phyloP scores from a whole-genome alignment of 1,140 invertebrate species.

The Solenopsis fugax region DNA sequence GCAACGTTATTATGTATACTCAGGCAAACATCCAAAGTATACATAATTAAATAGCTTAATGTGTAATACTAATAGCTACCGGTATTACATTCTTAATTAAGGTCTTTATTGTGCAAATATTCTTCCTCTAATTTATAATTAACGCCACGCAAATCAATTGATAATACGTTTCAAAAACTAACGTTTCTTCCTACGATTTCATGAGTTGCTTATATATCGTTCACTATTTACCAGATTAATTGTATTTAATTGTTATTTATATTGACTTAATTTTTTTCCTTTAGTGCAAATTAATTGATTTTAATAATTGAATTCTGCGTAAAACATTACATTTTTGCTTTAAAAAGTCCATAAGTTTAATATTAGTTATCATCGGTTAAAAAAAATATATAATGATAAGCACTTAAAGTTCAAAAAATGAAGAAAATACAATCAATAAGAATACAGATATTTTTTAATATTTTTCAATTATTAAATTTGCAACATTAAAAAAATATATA shows the following conservation, averaged over 20 bases:
- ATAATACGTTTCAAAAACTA: not conserved
- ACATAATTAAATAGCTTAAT: slow-evolving; percentile 10
- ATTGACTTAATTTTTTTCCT: not conserved
- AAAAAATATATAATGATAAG: no score
- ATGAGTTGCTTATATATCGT: not conserved
- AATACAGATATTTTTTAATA: no score
- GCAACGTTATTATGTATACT: not conserved
- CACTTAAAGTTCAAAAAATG: no score
- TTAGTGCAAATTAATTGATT: not conserved
- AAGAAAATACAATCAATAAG: no score
- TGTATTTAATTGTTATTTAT: not conserved
- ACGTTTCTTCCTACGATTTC: not conserved
- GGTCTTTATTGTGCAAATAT: not conserved
- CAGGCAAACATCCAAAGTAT: not conserved
- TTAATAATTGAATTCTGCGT: not conserved
- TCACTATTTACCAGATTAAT: not conserved
- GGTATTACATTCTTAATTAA: slow-evolving; percentile 5
- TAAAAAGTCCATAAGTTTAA: not conserved
- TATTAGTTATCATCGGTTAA: not conserved
- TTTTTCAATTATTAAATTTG: no score
- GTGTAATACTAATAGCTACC: slow-evolving; percentile 27
- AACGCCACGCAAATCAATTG: not conserved
- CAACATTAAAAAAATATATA: not conserved
- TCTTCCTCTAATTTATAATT: not conserved
- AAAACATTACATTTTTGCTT: not conserved